A percentile compares a stretch with the other conserved stretches of the same genome.
Conservation (phyloP, 1,140 invertebrate genomes). For the Helicorthomorpha holstii region DNA sequence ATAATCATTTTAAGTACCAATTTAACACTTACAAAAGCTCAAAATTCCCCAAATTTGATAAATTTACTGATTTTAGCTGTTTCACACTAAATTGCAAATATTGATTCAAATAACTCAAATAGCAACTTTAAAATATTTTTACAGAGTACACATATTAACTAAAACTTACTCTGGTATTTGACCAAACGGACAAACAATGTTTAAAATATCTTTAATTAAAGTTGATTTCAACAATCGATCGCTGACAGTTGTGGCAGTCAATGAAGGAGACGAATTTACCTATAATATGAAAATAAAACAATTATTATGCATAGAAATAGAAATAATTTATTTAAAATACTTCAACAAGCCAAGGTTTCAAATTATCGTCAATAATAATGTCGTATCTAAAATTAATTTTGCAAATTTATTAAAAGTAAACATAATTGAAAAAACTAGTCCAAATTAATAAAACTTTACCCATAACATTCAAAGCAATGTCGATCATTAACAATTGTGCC, state of each 20-base stretch:
- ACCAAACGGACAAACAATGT: constrained; percentile 73
- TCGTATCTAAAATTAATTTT: constrained; percentile 44
- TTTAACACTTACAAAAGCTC: neutral
- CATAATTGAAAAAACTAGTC: too few relatives aligned
- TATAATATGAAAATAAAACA: constrained; percentile 17
- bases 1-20: neutral
- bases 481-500: constrained; percentile 50
- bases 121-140: neutral
- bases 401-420: neutral
- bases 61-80: neutral
- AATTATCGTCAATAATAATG: constrained; percentile 65
- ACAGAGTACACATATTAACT: neutral
- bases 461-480: constrained; percentile 68
- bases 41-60: neutral
- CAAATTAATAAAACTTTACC: too few relatives aligned
- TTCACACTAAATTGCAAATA: neutral
- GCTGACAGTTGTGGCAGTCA: constrained; percentile 86
- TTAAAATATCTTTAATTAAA: constrained; percentile 84
- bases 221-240: constrained; percentile 92
- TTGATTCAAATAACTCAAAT: neutral
- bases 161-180: constrained; percentile 69
- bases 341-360: constrained; percentile 73
- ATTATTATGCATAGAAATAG: neutral
- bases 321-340: constrained; percentile 21
- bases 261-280: constrained; percentile 86